These are phyloP conservation scores for Dasyornis broadbenti DNA, from an alignment of 2,113 vertebrate species.

Conservation along the genomic window DNA sequence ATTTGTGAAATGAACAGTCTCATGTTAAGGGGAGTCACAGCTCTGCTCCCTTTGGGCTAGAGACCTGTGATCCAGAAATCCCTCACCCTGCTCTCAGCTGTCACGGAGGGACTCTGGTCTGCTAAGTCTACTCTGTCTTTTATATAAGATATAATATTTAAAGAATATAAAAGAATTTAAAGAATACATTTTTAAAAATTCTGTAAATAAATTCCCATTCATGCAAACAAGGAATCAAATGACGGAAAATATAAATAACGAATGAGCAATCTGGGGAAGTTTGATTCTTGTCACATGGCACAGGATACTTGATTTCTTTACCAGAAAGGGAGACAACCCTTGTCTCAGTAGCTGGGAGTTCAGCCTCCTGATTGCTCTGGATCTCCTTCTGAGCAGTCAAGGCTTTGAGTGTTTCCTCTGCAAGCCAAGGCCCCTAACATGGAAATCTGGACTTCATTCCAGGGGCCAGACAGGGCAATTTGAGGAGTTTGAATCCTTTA, in stretches of 20 bases:
- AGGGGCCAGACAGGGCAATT: background rate
- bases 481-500: background rate
- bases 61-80: background rate
- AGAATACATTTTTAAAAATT: background rate
- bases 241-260: background rate
- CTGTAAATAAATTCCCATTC: background rate
- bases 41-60: background rate
- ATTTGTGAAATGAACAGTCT: background rate
- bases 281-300: background rate
- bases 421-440: background rate
- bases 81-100: background rate
- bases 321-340: background rate
- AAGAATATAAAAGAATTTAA: background rate
- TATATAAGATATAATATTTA: background rate
- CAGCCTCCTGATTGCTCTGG: background rate
- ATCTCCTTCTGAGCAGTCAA: background rate
- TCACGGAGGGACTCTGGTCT: background rate
- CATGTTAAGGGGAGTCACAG: background rate
- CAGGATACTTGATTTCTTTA: background rate
- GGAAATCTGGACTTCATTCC: background rate
- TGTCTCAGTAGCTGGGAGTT: background rate
- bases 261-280: background rate
- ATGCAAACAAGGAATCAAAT: background rate
- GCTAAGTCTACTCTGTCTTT: background rate
- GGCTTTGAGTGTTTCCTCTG: background rate